Base-by-base conservation (phyloP, 1,140 invertebrate species). In the Calycopis cecrops region DNA sequence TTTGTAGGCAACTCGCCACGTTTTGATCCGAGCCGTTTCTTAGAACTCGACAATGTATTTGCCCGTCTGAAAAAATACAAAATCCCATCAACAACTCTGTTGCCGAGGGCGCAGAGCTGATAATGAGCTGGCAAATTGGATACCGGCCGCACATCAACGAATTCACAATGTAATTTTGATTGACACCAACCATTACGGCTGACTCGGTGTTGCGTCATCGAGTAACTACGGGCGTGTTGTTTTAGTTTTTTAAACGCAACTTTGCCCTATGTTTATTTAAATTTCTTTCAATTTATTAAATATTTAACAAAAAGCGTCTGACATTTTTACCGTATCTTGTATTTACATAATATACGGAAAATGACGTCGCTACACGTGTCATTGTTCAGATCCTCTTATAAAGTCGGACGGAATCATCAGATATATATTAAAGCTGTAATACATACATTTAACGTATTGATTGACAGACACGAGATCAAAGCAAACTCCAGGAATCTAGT, bases 81-180 rank as follows among this genome's bases (percentile, higher is more conserved):
- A 57, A 53, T 37, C 21, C 55, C 35, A 44, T 12, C 28, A 12
- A 35, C 52, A 52, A 48, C 53, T 48, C 37, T 55, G 21, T 59
- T 17, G 9, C 40, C 11, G 42, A 35, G 40, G 44, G 18, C 49
- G 49, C 71, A 85, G 60, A 65, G 73, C 63, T 60, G 37, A 73
- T 66, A 69, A 67, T 76, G 55, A 58, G 42, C 34, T 57, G 55
- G 54, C 60, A 61, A 60, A 60, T 69, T 57, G 62, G 69, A 65
- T 59, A 52, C 63, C 57, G 59, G 55, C 57, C 52, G 64, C 60
- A 71, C 62, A 74, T 63, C 67, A 67, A 69, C 65, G 75, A 80
- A 69, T 80, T 81, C 79, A 80, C 80, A 73, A 68, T 81, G 73
- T 85, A 83, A 86, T 85, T 86, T 86, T 86, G 83, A 86, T 86